These are phyloP conservation scores for Ferdinandea cuprea DNA, from an alignment of 2,888 invertebrate species.

Conservation along the genomic window DNA sequence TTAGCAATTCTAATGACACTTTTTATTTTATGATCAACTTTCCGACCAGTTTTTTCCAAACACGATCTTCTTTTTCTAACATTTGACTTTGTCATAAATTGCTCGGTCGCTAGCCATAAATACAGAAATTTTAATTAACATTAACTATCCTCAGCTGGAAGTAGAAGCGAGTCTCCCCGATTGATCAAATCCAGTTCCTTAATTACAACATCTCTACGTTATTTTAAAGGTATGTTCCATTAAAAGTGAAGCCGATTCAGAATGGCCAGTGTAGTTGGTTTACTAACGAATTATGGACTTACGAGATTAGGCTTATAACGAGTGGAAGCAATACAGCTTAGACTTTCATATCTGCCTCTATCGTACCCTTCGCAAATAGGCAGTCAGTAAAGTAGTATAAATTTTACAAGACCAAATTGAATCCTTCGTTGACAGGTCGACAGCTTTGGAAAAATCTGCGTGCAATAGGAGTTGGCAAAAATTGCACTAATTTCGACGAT, in stretches of 20 bases:
- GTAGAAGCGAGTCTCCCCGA: neutral
- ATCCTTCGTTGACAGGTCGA: neutral
- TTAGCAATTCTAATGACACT: neutral
- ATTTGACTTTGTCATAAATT: neutral
- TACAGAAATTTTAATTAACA: neutral
- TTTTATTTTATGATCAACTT: slow-evolving; percentile 1
- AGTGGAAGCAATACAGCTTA: too few species aligned
- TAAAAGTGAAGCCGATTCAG: too few species aligned
- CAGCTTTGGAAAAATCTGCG: neutral
- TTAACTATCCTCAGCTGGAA: neutral
- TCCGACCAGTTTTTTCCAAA: neutral
- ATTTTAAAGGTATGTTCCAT: too few species aligned
- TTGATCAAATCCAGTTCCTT: too few species aligned
- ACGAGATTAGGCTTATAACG: neutral
- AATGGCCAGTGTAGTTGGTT: neutral
- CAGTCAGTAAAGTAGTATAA: too few species aligned
- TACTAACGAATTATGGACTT: neutral
- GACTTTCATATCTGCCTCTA: too few species aligned
- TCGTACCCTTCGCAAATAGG: too few species aligned
- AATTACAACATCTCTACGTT: too few species aligned
- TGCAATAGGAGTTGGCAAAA: neutral
- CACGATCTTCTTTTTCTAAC: neutral
- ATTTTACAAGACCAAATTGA: too few species aligned
- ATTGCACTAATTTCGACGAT: neutral
- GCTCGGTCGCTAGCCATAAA: neutral